Evolutionary conservation across 2,888 invertebrate species (phyloP).

Genomic region (Drosophila macrothrix): DNA sequence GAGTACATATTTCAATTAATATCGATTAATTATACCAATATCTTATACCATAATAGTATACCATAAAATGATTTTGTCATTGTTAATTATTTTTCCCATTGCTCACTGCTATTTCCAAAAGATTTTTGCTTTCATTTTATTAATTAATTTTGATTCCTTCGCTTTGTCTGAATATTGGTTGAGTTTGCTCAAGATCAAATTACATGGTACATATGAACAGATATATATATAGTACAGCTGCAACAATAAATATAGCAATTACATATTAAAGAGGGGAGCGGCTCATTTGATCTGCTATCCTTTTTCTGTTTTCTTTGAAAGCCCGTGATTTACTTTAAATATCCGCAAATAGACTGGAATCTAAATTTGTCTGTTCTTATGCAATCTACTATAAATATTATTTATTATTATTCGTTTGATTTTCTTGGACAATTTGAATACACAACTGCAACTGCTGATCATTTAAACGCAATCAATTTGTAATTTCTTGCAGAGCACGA

Average conservation of each 20-base stretch:
- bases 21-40: neutral
- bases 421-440: neutral
- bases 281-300: neutral
- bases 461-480: constrained; percentile 3
- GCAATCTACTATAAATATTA: neutral
- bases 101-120: neutral
- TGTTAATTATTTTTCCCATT: neutral
- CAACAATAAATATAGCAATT: neutral
- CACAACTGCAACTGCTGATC: neutral
- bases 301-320: neutral
- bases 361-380: neutral
- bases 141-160: neutral
- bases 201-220: constrained; percentile 2
- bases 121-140: no score
- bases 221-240: constrained; percentile 6
- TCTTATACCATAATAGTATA: neutral
- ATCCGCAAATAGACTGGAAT: neutral
- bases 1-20: neutral
- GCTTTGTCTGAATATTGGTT: neutral
- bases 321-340: neutral
- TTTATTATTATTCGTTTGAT: constrained; percentile 1
- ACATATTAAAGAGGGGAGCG: neutral
- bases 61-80: neutral
- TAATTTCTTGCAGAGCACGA: constrained; percentile 3
- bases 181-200: constrained; percentile 7